Percentiles rank a stretch among this genome's conserved stretches.
Conservation (phyloP, 2,113 vertebrate species). For the Podarcis cretensis region DNA sequence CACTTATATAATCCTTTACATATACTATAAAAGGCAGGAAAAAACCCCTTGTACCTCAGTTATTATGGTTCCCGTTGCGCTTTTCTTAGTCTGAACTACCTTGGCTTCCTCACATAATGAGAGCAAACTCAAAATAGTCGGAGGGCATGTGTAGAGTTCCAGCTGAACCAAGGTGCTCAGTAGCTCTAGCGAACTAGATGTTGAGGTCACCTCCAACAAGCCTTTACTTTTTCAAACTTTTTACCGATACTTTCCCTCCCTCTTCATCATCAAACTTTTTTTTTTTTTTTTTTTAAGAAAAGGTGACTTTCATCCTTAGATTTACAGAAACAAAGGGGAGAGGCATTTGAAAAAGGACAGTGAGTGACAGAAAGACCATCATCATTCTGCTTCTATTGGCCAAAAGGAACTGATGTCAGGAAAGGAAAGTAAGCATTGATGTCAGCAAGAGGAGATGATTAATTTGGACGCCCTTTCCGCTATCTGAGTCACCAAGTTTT, state of each 20-base stretch:
- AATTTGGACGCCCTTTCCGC: background rate
- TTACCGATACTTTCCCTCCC: background rate
- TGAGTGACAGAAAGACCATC: background rate
- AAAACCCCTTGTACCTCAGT: too few relatives aligned
- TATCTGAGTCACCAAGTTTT: background rate
- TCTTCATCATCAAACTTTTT: background rate
- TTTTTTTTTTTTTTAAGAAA: background rate
- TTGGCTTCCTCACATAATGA: too few relatives aligned
- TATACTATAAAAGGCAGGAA: too few relatives aligned
- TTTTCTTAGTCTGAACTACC: too few relatives aligned
- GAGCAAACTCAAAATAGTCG: too few relatives aligned
- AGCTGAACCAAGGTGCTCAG: too few relatives aligned
- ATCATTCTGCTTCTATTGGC: background rate
- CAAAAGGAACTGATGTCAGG: slow-evolving; percentile 11
- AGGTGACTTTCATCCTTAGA: background rate
- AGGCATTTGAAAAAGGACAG: background rate
- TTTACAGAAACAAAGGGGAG: background rate
- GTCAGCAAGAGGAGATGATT: slow-evolving; percentile 1
- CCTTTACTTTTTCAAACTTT: background rate
- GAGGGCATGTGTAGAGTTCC: too few relatives aligned
- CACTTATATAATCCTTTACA: too few relatives aligned
- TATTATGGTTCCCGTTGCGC: too few relatives aligned
- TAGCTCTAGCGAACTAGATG: too few relatives aligned
- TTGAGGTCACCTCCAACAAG: background rate
- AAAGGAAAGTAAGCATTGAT: background rate